A percentile compares a stretch with the other conserved stretches of the same genome.
phyloP scores from a whole-genome alignment of 2,113 vertebrate genomes.

The Daubentonia madagascariensis region DNA sequence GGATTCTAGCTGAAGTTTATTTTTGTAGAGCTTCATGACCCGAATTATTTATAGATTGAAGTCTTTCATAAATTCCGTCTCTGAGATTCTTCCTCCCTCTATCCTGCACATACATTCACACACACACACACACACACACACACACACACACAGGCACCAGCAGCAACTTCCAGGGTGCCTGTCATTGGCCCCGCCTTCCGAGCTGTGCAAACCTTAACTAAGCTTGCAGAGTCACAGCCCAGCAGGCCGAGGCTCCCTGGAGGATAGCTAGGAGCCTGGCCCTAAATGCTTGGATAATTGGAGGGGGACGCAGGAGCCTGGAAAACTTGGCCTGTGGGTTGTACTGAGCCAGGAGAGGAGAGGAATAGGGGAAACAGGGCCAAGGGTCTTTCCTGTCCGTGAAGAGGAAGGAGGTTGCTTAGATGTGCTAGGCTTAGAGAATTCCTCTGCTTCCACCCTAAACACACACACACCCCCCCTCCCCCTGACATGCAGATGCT shows the following conservation, averaged over 20 bases:
- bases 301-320: neutral
- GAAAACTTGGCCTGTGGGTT: neutral
- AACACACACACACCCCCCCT: neutral
- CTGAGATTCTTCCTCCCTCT: slow-evolving; percentile 47
- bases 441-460: neutral
- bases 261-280: neutral
- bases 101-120: neutral
- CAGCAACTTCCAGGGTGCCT: neutral
- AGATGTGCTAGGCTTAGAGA: neutral
- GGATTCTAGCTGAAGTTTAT: slow-evolving; percentile 50
- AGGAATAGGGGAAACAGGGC: neutral
- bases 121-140: too few relatives aligned
- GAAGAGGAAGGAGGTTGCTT: neutral
- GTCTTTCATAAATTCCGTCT: slow-evolving; percentile 60
- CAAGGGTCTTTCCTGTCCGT: neutral
- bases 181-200: neutral
- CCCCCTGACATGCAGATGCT: neutral
- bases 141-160: neutral
- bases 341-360: neutral
- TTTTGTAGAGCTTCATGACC: slow-evolving; percentile 76
- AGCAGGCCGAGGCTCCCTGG: slow-evolving; percentile 38
- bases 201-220: slow-evolving; percentile 17
- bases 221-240: slow-evolving; percentile 48
- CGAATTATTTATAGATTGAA: slow-evolving; percentile 74
- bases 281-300: slow-evolving; percentile 38